A percentile compares a stretch with the other conserved stretches of the same genome.
These are phyloP conservation scores for Cinara cedri DNA, from an alignment of 2,888 invertebrate species.

Conservation along the genomic window DNA sequence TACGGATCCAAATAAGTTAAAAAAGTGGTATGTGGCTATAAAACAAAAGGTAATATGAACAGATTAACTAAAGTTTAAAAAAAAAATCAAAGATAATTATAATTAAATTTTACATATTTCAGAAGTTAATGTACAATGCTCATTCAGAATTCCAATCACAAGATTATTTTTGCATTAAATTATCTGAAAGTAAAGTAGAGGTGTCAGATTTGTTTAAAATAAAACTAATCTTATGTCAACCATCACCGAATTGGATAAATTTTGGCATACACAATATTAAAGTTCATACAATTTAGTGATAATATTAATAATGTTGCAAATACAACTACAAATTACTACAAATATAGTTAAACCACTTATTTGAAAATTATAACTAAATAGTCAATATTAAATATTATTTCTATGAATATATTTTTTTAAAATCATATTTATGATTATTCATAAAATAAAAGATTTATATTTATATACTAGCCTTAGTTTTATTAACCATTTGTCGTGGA, in stretches of 20 bases:
- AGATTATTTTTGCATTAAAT: constrained; percentile 9
- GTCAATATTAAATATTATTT: background rate
- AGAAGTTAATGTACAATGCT: constrained; percentile 35
- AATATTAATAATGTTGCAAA: background rate
- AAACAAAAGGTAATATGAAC: constrained; percentile 16
- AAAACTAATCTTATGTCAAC: constrained; percentile 18
- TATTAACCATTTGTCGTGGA: constrained; percentile 42
- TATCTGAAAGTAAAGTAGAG: constrained; percentile 25
- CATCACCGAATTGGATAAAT: constrained; percentile 30
- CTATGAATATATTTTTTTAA: background rate
- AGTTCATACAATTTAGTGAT: background rate
- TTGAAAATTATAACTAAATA: constrained; percentile 18
- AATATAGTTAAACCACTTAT: background rate
- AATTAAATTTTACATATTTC: background rate
- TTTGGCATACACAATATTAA: constrained; percentile 27
- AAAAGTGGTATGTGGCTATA: constrained; percentile 33
- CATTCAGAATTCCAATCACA: constrained; percentile 33
- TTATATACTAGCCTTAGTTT: constrained; percentile 43
- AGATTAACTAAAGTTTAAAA: background rate
- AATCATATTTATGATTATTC: background rate
- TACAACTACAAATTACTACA: background rate
- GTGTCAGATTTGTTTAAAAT: constrained; percentile 24
- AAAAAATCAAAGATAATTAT: background rate
- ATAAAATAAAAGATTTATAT: background rate
- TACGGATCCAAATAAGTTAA: background rate